These are phyloP conservation scores for Pseudomyrmex cubaensis DNA, from an alignment of 1,140 invertebrate species.

Conservation along the genomic window DNA sequence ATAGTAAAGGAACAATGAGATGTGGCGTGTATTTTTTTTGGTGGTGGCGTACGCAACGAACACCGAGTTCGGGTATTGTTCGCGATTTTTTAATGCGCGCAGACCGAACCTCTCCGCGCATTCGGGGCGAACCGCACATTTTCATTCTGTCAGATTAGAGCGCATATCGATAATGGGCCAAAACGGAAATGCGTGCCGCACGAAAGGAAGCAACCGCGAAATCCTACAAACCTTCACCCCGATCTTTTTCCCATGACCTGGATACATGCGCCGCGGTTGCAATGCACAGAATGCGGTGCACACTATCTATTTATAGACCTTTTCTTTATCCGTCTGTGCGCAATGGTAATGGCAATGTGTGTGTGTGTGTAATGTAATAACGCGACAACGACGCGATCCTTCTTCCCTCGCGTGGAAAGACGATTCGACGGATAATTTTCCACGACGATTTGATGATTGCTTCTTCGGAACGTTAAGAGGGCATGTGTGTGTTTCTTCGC, in stretches of 20 bases:
- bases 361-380: too few relatives aligned
- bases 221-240: slow-evolving; percentile 52
- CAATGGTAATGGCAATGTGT: too few relatives aligned
- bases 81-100: slow-evolving; percentile 13
- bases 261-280: slow-evolving; percentile 28
- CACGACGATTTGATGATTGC: too few relatives aligned
- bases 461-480: too few relatives aligned
- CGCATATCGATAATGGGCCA: slow-evolving; percentile 36
- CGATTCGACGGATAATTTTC: too few relatives aligned
- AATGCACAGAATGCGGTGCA: background rate
- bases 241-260: slow-evolving; percentile 69
- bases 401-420: too few relatives aligned
- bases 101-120: background rate
- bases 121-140: slow-evolving; percentile 4
- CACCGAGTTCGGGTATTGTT: background rate
- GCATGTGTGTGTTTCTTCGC: background rate
- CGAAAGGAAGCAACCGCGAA: slow-evolving; percentile 60
- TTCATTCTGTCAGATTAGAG: slow-evolving; percentile 29
- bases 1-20: too few relatives aligned
- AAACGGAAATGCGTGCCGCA: slow-evolving; percentile 71
- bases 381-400: too few relatives aligned
- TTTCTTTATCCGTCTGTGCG: too few relatives aligned
- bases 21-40: too few relatives aligned
- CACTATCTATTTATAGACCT: background rate
- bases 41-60: too few relatives aligned